Percentiles rank a stretch among this genome's conserved stretches.
phyloP scores from a whole-genome alignment of 1,140 invertebrate genomes.

The Lamellibrachia luymesi region DNA sequence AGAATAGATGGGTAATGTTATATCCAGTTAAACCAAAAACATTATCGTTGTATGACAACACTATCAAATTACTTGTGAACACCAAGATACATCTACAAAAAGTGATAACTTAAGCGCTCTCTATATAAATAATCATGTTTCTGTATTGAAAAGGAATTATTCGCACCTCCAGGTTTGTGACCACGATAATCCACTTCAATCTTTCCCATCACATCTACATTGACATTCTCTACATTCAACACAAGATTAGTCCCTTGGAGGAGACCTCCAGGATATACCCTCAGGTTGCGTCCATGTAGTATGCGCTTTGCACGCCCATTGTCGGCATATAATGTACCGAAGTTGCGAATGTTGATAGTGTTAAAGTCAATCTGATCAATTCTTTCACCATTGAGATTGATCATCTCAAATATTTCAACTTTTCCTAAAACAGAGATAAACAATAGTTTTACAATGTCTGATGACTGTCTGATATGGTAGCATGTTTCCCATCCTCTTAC shows the following conservation, averaged over 20 bases:
- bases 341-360: slow-evolving; percentile 42
- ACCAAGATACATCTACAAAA: too few species aligned
- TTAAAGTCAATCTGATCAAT: slow-evolving; percentile 38
- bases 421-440: slow-evolving; percentile 28
- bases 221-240: slow-evolving; percentile 32
- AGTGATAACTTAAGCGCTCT: neutral
- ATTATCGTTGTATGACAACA: too few species aligned
- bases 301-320: slow-evolving; percentile 34
- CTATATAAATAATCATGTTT: neutral
- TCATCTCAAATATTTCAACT: slow-evolving; percentile 39
- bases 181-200: slow-evolving; percentile 38
- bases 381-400: slow-evolving; percentile 33
- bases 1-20: too few species aligned
- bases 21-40: too few species aligned
- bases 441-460: neutral
- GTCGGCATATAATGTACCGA: slow-evolving; percentile 38
- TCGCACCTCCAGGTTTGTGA: slow-evolving; percentile 35
- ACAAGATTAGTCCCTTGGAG: slow-evolving; percentile 32
- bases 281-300: slow-evolving; percentile 31
- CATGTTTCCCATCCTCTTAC: neutral
- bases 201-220: slow-evolving; percentile 40
- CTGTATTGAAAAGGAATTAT: neutral
- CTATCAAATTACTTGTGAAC: too few species aligned
- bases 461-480: neutral
- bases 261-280: slow-evolving; percentile 35